phyloP scores from a whole-genome alignment of 2,113 vertebrate genomes.

The Cryptomyrus ogoouensis region DNA sequence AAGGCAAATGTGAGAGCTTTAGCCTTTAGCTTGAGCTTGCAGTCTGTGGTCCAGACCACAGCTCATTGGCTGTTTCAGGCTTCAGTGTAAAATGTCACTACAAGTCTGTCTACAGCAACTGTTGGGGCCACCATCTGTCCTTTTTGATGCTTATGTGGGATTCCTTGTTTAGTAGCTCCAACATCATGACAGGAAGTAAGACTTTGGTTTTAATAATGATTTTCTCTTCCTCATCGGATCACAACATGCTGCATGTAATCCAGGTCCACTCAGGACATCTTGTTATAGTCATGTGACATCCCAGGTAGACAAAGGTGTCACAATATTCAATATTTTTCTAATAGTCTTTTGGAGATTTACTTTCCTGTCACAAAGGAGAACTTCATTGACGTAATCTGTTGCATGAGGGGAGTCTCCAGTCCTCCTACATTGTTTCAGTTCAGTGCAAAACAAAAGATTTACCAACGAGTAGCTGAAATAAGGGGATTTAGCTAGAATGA shows the following conservation, averaged over 20 bases:
- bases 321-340: not conserved
- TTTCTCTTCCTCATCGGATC: not conserved
- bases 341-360: not conserved
- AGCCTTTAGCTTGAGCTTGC: not conserved
- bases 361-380: not conserved
- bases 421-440: not conserved
- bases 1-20: not conserved
- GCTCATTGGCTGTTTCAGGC: not conserved
- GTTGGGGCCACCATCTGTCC: not conserved
- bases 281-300: not conserved
- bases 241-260: not conserved
- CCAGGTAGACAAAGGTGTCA: not conserved
- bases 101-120: not conserved
- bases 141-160: not conserved
- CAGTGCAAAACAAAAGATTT: conserved; percentile 14
- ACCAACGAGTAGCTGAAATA: not conserved
- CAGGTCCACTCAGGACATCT: not conserved
- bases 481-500: not conserved
- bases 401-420: not conserved
- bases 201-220: not conserved
- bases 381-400: conserved; percentile 10
- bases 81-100: not conserved
- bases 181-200: not conserved
- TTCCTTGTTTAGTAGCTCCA: not conserved
- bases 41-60: not conserved